phyloP scores from a whole-genome alignment of 2,888 invertebrate species.

The Noctua janthina region DNA sequence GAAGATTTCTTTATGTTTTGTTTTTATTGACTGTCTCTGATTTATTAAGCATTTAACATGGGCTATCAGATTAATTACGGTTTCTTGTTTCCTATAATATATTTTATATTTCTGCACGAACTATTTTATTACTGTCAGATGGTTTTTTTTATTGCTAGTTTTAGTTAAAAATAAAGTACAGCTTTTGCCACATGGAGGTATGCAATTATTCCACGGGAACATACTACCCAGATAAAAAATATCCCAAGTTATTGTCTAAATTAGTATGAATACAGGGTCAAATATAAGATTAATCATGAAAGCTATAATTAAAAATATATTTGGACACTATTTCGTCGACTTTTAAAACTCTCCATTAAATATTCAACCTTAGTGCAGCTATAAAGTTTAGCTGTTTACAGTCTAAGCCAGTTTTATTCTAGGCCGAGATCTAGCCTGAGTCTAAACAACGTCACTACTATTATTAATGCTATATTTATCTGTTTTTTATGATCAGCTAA shows the following conservation, averaged over 20 bases:
- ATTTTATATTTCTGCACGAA: neutral
- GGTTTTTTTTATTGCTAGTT: neutral
- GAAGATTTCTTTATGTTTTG: constrained; percentile 30
- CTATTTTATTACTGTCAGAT: neutral
- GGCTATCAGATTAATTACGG: constrained; percentile 5
- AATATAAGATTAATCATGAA: neutral
- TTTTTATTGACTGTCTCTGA: neutral
- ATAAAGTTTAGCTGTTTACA: constrained; percentile 38
- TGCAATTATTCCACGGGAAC: neutral
- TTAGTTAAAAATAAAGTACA: neutral
- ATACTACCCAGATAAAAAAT: neutral
- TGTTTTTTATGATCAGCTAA: constrained; percentile 23
- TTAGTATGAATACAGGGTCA: neutral
- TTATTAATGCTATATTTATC: constrained; percentile 37
- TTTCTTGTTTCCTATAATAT: constrained; percentile 4
- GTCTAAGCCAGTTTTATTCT: constrained; percentile 11
- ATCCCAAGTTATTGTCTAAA: neutral
- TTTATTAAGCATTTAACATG: constrained; percentile 19
- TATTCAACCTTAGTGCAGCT: constrained; percentile 10
- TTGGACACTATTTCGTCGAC: neutral
- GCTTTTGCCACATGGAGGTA: neutral
- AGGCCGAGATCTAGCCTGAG: constrained; percentile 20
- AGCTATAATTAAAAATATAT: neutral
- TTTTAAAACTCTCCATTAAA: constrained; percentile 5
- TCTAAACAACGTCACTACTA: constrained; percentile 22